A percentile compares a stretch with the other conserved stretches of the same genome.
Conservation (phyloP, 1,140 invertebrate species). For the Chlorops oryzae region DNA sequence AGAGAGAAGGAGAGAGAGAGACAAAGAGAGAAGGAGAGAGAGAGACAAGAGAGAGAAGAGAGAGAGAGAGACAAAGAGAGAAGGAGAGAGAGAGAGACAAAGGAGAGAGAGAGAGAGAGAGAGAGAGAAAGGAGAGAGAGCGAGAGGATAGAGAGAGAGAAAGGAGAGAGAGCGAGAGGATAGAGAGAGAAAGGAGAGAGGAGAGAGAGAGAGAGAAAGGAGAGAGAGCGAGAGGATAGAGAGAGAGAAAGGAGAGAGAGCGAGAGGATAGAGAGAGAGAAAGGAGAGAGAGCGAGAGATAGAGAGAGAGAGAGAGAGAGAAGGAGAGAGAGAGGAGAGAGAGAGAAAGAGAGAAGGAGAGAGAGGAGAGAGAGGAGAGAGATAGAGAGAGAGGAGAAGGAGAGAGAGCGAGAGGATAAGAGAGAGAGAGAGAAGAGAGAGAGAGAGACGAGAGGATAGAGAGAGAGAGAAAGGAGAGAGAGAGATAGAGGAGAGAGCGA, state of each 20-base stretch:
- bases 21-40: neutral
- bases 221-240: neutral
- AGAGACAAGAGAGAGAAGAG: neutral
- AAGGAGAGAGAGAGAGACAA: neutral
- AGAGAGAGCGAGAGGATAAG: neutral
- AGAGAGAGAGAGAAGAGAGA: neutral
- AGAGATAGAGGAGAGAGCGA: neutral
- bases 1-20: neutral
- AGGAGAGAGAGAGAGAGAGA: neutral
- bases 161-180: neutral
- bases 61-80: neutral
- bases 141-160: neutral
- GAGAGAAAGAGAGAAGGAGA: neutral
- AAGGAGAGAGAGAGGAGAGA: neutral
- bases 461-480: neutral
- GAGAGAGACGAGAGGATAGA: neutral
- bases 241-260: no score
- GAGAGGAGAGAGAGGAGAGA: neutral
- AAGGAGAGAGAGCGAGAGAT: neutral
- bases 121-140: neutral
- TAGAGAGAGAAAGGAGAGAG: neutral
- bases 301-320: neutral
- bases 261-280: neutral
- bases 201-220: neutral
- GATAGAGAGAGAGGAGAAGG: neutral